Evolutionary conservation across 1,140 invertebrate genomes (phyloP).

Genomic region (Drosophila ercepeae): DNA sequence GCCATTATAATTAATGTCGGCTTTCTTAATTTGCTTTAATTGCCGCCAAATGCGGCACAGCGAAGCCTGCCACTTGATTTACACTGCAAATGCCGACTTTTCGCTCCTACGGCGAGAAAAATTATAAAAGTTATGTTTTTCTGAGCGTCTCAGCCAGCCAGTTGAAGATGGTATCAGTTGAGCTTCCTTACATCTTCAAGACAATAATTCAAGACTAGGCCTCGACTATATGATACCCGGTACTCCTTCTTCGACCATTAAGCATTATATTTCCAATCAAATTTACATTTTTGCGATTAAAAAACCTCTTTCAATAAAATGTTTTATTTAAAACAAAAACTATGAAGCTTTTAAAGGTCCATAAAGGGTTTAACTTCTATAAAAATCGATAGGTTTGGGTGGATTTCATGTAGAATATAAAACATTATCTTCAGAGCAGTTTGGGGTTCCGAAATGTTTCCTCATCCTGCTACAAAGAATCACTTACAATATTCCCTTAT

Average conservation of each 20-base stretch:
- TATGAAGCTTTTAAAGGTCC: no score
- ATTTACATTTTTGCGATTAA: no score
- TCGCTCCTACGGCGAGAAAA: background rate
- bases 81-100: background rate
- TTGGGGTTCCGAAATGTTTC: no score
- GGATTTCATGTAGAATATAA: no score
- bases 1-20: conserved; percentile 73
- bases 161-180: background rate
- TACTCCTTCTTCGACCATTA: background rate
- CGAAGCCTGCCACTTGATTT: background rate
- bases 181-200: background rate
- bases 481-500: no score
- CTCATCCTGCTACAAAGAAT: no score
- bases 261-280: no score
- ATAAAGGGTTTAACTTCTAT: no score
- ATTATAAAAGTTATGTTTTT: background rate
- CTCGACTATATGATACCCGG: background rate
- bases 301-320: no score
- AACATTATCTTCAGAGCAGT: no score
- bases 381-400: no score
- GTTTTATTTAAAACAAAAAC: no score
- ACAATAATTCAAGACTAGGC: background rate
- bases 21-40: conserved; percentile 74
- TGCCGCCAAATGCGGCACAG: conserved; percentile 51
- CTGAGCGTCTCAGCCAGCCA: background rate